A percentile compares a stretch with the other conserved stretches of the same genome.
phyloP scores from a whole-genome alignment of 2,888 invertebrate genomes.

The Melitaea athalia region DNA sequence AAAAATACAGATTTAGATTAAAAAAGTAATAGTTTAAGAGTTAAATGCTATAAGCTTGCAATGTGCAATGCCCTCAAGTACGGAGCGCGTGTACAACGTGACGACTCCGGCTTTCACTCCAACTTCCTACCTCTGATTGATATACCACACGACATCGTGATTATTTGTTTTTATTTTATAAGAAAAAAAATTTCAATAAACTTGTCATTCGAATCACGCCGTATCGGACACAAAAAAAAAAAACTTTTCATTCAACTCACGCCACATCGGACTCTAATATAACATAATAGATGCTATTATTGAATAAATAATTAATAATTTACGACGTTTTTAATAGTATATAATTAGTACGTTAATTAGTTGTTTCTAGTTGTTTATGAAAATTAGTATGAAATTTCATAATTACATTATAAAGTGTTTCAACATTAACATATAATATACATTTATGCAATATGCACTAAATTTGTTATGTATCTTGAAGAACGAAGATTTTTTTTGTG shows the following conservation, averaged over 20 bases:
- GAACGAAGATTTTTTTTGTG: background rate
- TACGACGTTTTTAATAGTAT: background rate
- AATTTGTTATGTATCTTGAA: background rate
- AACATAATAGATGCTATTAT: constrained; percentile 3
- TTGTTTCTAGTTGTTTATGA: background rate
- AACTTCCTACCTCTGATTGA: constrained; percentile 42
- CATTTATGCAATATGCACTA: background rate
- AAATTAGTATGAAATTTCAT: background rate
- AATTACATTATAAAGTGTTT: background rate
- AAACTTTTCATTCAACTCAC: background rate
- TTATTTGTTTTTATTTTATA: constrained; percentile 34
- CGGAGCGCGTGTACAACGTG: constrained; percentile 38
- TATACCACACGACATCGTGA: constrained; percentile 40
- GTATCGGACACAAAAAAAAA: no score
- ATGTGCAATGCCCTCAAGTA: constrained; percentile 14
- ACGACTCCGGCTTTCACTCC: constrained; percentile 40
- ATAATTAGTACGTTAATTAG: constrained; percentile 11
- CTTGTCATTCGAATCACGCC: background rate
- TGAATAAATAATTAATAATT: constrained; percentile 5
- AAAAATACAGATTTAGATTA: no score
- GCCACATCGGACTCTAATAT: constrained; percentile 11
- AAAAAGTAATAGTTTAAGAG: background rate
- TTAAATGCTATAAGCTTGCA: background rate
- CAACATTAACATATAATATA: background rate
- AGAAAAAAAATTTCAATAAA: constrained; percentile 16